Evolutionary conservation across 2,113 vertebrate genomes (phyloP), one percentile per base, ranked within the genome.

Genomic region (Mobula birostris): DNA sequence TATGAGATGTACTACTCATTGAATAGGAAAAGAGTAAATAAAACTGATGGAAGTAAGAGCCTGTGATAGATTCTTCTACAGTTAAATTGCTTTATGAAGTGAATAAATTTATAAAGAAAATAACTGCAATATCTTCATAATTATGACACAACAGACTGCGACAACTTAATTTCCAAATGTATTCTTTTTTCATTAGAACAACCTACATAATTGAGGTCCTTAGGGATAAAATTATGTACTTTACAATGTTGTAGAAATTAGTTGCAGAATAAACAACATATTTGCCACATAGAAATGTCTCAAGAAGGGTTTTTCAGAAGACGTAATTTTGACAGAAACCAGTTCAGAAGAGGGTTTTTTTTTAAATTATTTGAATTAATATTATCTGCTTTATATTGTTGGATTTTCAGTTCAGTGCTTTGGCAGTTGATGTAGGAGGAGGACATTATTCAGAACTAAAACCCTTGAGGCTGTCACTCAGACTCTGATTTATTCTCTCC

Each of bases 81-180:
- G 36, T 29, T 36, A 68, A 91, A 36, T 68, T 66, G 58, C n/a
- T 63, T 3, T 21, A n/a, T 91, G n/a, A 36, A 36, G 36, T 91
- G 63, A 29, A 12, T 91, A 36, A 68, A 68, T 91, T 91, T 91
- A 29, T 66, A 90, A 90, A 1, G 48, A 19, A 90, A 90, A 32
- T 5, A 32, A 90, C 17, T 24, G 15, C 61, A 32, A 15, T 32
- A 66, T 32, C 87, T 90, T 63, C 6, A 21, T n/a, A 91, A 66
- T 68, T 1, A 66, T 15, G 19, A 56, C 70, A 74, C 70, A 74
- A 74, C 70, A 79, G 56, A 68, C 32, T 90, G 61, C 58, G 68
- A 63, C 63, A 91, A 68, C 61, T 91, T 91, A 66, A 91, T 91
- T 91, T 68, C 87, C 87, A 91, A 63, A 90, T 90, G 87, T 68